Percentiles rank a stretch among this genome's conserved stretches.
phyloP scores from a whole-genome alignment of 2,797 vertebrate genomes.

The Carcharodon carcharias region DNA sequence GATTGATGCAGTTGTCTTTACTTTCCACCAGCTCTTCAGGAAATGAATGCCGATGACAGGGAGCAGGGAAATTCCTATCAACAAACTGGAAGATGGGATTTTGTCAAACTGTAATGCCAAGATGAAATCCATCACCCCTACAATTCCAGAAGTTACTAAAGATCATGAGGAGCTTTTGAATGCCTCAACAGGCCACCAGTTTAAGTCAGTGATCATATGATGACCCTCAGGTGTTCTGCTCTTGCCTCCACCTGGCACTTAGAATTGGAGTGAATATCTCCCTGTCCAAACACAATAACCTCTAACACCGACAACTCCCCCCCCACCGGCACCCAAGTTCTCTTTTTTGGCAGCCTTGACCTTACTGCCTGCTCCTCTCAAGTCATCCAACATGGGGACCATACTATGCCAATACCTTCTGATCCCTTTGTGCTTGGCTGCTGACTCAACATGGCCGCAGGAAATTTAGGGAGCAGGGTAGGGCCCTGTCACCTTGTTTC shows the following conservation, averaged over 20 bases:
- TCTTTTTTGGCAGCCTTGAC: neutral
- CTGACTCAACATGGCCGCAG: neutral
- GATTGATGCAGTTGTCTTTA: neutral
- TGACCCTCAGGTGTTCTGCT: neutral
- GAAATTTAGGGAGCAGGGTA: neutral
- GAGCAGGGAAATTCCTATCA: neutral
- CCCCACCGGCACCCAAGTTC: no score
- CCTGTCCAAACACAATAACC: neutral
- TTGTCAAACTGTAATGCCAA: neutral
- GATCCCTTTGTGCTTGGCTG: neutral
- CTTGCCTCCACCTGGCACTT: neutral
- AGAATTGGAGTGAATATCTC: neutral
- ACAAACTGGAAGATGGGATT: neutral
- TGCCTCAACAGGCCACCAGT: no score
- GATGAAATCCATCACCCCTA: neutral
- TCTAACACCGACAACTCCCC: no score
- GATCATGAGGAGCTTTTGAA: neutral
- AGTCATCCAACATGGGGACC: neutral
- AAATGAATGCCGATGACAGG: neutral
- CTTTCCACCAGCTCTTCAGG: neutral
- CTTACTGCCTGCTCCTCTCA: neutral
- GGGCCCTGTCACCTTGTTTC: neutral
- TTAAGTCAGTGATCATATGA: neutral
- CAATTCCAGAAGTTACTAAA: neutral
- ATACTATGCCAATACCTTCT: neutral